Evolutionary conservation across 2,113 vertebrate genomes (phyloP).

Genomic region (Bambusicola thoracicus): DNA sequence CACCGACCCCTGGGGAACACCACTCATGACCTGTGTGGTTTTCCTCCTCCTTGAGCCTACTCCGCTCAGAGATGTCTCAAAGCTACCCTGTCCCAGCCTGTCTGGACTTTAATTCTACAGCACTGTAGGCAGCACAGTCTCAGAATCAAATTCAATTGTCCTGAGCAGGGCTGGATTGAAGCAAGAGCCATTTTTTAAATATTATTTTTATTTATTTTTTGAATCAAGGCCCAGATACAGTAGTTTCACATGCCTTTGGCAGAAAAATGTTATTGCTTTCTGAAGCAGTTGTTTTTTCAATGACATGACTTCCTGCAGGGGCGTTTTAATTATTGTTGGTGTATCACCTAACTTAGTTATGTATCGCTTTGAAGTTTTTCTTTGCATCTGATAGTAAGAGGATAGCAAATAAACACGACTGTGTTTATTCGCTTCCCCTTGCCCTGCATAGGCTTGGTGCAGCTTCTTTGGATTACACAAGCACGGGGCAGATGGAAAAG

Average conservation of each 20-base stretch:
- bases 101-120: not conserved
- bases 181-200: not conserved
- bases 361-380: constrained; percentile 60
- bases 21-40: no score
- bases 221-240: not conserved
- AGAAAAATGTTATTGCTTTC: constrained; percentile 47
- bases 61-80: not conserved
- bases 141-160: not conserved
- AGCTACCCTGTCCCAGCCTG: not conserved
- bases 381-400: constrained; percentile 40
- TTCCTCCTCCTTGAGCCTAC: not conserved
- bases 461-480: constrained; percentile 19
- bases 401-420: constrained; percentile 46
- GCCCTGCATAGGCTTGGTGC: constrained; percentile 13
- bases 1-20: no score
- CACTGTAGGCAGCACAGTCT: not conserved
- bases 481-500: not conserved
- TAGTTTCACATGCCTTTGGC: constrained; percentile 35
- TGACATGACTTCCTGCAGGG: constrained; percentile 63
- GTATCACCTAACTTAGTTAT: constrained; percentile 52
- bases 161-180: not conserved
- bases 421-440: constrained; percentile 42
- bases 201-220: not conserved
- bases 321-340: constrained; percentile 69
- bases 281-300: constrained; percentile 47